Base-by-base conservation (phyloP, 2,797 vertebrate species). In the Coregonus sp. region DNA sequence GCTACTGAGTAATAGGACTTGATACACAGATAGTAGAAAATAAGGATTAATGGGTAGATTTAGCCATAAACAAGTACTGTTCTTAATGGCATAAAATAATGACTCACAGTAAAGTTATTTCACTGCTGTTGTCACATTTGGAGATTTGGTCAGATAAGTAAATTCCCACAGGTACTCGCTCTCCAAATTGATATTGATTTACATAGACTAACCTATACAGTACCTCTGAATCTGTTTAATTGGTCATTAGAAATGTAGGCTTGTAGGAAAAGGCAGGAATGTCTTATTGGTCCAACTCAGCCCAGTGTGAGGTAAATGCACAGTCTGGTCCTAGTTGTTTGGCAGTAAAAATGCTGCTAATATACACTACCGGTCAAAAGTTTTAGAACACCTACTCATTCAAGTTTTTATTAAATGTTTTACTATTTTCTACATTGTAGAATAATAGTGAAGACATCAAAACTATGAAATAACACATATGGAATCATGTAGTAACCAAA, bases 211-310 rank as follows among this genome's bases (percentile, higher is more conserved):
- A 63, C 59, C 56, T 20, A 18, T 59, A 59, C 56, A n/a, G n/a
- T 59, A 6, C 56, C 18, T 59, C 18, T 59, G 56, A n/a, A 59
- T 59, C n/a, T 59, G 52, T 56, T 56, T 59, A 7, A 15, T 59
- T 59, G 2, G 56, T 59, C 5, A 20, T 59, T n/a, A 59, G 56
- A 4, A 6, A 20, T n/a, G 14, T 59, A 9, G n/a, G 7, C 18
- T n/a, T 7, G 7, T 59, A 59, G n/a, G 67, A 18, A 40, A n/a
- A 51, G 40, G 69, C n/a, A 12, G 18, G 6, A 12, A 12, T 12
- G 4, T 70, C 69, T 4, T 14, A 70, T 70, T 72, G 70, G 47
- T 52, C 70, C 47, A 54, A 16, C n/a, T 29, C 18, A 70, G 66
- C 12, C 66, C 31, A 16, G 12, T 33, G 16, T 68, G 15, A 68